Evolutionary conservation across 2,888 invertebrate species (phyloP).

Genomic region (Polyommatus iphigenia): DNA sequence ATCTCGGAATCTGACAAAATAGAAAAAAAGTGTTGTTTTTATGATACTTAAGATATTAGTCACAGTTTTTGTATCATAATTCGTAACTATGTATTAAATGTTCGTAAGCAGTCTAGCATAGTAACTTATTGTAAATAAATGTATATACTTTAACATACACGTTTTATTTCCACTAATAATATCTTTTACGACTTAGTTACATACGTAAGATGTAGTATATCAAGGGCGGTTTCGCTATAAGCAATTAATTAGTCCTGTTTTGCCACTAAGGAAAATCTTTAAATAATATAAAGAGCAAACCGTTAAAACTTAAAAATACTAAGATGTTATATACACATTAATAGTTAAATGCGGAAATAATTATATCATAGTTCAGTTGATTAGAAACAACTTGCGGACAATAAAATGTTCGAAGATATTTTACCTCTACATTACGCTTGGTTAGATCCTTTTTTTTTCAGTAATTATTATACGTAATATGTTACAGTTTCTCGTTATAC

Average conservation of each 20-base stretch:
- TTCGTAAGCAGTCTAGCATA: background rate
- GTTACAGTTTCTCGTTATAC: too few relatives aligned
- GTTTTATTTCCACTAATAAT: background rate
- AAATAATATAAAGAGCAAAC: too few relatives aligned
- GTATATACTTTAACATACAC: background rate
- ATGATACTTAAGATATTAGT: background rate
- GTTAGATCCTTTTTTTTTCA: too few relatives aligned
- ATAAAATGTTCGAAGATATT: too few relatives aligned
- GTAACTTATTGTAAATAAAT: conserved; percentile 5
- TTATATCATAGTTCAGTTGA: too few relatives aligned
- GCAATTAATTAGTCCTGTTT: background rate
- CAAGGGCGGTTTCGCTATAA: background rate
- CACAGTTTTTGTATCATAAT: background rate
- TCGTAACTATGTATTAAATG: background rate
- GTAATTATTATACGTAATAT: too few relatives aligned
- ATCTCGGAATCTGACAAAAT: background rate
- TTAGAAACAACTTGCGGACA: too few relatives aligned
- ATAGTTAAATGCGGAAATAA: too few relatives aligned
- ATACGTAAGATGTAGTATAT: background rate
- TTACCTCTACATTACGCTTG: too few relatives aligned
- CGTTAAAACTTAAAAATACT: too few relatives aligned
- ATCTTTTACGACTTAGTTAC: background rate
- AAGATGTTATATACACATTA: too few relatives aligned
- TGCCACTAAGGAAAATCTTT: too few relatives aligned
- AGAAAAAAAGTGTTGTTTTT: background rate